Evolutionary conservation across 2,797 vertebrate genomes (phyloP).

Genomic region (Notolepis coatsorum): DNA sequence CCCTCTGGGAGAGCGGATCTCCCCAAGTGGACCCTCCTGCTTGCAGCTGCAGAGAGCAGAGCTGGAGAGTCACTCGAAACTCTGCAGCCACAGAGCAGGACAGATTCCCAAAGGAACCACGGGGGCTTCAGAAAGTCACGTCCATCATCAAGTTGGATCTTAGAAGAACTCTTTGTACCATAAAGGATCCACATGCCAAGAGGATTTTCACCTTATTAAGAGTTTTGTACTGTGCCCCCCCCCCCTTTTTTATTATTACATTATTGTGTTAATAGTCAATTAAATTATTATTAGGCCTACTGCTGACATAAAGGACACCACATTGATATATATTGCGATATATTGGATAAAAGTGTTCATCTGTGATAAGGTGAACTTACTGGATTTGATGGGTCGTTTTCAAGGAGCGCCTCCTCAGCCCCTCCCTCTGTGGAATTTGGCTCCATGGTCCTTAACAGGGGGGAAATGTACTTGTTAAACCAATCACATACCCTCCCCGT

Average conservation of each 20-base stretch:
- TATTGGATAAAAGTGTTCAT: slow-evolving; percentile 1
- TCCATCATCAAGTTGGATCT: slow-evolving; percentile 22
- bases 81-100: slow-evolving; percentile 66
- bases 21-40: slow-evolving; percentile 77
- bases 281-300: too few relatives aligned
- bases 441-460: slow-evolving; percentile 85
- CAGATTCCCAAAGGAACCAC: slow-evolving; percentile 64
- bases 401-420: slow-evolving; percentile 76
- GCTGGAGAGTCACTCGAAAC: slow-evolving; percentile 75
- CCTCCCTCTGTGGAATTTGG: slow-evolving; percentile 79
- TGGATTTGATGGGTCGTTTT: slow-evolving; percentile 69
- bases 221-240: background rate
- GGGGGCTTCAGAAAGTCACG: slow-evolving; percentile 46
- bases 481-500: slow-evolving; percentile 62
- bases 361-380: slow-evolving; percentile 82
- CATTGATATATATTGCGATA: background rate
- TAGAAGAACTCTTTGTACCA: background rate
- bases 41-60: slow-evolving; percentile 79
- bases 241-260: too few relatives aligned
- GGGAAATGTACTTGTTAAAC: slow-evolving; percentile 77
- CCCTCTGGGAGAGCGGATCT: slow-evolving; percentile 79
- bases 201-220: background rate
- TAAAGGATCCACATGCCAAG: background rate
- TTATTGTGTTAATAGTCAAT: background rate
- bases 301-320: background rate